Conservation (phyloP, 1,140 invertebrate genomes). For the Zaprionus capensis region DNA sequence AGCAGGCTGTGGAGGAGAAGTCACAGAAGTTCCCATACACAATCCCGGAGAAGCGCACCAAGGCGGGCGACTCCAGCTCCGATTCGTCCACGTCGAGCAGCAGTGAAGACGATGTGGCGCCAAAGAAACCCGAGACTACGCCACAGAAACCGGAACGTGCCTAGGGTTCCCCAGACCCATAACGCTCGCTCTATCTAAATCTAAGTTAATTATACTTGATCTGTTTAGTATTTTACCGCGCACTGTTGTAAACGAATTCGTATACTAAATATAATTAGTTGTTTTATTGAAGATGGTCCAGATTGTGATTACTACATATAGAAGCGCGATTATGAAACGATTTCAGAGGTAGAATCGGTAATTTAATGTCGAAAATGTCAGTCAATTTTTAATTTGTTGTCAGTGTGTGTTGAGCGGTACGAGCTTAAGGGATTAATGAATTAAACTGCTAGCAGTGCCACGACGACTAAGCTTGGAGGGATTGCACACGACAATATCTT, state of each 20-base stretch:
- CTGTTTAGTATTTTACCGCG: slow-evolving; percentile 69
- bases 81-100: slow-evolving; percentile 70
- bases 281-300: slow-evolving; percentile 36
- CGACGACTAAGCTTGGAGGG: neutral
- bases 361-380: too few species aligned
- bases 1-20: slow-evolving; percentile 85
- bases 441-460: neutral
- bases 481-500: neutral
- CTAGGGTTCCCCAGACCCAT: slow-evolving; percentile 9
- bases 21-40: slow-evolving; percentile 85
- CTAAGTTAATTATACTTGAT: slow-evolving; percentile 53
- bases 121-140: slow-evolving; percentile 72
- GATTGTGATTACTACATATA: too few species aligned
- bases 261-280: slow-evolving; percentile 67
- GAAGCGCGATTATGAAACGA: too few species aligned
- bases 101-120: slow-evolving; percentile 81
- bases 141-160: slow-evolving; percentile 55
- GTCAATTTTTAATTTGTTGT: too few species aligned
- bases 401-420: too few species aligned
- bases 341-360: too few species aligned
- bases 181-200: slow-evolving; percentile 36
- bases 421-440: neutral
- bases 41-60: slow-evolving; percentile 76
- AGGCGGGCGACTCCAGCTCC: slow-evolving; percentile 74
- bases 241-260: slow-evolving; percentile 41